A percentile compares a stretch with the other conserved stretches of the same genome.
Conservation (phyloP, 92 coral and sea anemone species). For the Parazoanthus swiftii region DNA sequence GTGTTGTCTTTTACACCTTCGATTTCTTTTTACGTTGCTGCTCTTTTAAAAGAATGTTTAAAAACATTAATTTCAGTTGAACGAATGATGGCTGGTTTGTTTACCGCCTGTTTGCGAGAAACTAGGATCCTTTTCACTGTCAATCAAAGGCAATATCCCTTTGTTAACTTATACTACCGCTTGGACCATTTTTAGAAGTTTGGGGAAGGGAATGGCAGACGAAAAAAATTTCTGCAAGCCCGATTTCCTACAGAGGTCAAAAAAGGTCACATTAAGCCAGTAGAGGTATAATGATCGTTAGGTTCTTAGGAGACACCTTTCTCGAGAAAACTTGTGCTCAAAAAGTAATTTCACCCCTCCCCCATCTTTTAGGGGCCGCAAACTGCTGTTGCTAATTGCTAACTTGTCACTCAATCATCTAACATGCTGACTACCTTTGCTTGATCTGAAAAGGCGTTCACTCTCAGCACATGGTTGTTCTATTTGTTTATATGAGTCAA, state of each 20-base stretch:
- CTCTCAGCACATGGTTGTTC: not conserved
- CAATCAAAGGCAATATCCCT: too few species aligned
- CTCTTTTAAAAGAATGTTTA: too few species aligned
- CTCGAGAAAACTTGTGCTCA: not conserved
- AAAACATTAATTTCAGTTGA: too few species aligned
- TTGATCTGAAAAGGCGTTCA: not conserved
- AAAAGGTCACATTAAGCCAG: not conserved
- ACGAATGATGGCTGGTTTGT: too few species aligned
- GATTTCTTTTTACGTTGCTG: too few species aligned
- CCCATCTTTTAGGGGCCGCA: too few species aligned
- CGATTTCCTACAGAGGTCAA: not conserved
- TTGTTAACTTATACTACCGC: too few species aligned
- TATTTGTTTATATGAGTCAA: not conserved
- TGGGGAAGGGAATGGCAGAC: constrained; percentile 1
- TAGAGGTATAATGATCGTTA: constrained; percentile 6
- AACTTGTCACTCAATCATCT: not conserved
- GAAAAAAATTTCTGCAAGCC: constrained; percentile 1
- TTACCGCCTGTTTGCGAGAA: not conserved
- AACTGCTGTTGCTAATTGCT: too few species aligned
- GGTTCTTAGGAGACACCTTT: not conserved
- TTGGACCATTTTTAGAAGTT: constrained; percentile 8
- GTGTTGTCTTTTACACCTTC: too few species aligned
- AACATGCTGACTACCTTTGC: constrained; percentile 5
- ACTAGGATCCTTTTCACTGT: not conserved
- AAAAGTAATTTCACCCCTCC: not conserved